Evolutionary conservation across 2,888 invertebrate genomes (phyloP).

Genomic region (Pollenia angustigena): DNA sequence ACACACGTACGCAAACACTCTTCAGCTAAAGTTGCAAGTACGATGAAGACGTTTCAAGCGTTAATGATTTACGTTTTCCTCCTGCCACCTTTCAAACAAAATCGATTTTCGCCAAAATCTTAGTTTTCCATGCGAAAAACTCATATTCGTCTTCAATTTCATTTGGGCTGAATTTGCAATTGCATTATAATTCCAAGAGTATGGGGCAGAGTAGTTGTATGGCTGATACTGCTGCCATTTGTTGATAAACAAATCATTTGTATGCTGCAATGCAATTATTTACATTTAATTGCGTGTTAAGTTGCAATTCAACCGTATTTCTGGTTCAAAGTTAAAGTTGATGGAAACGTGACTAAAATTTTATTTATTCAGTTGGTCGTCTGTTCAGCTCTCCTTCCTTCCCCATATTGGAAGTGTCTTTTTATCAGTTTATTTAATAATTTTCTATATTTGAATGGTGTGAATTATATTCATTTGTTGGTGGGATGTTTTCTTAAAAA

Average conservation of each 20-base stretch:
- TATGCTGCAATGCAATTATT: slow-evolving; percentile 83
- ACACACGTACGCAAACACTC: slow-evolving; percentile 38
- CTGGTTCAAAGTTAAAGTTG: slow-evolving; percentile 51
- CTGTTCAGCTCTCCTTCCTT: background rate
- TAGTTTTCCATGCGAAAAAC: slow-evolving; percentile 44
- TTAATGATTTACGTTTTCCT: slow-evolving; percentile 71
- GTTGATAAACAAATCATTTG: slow-evolving; percentile 82
- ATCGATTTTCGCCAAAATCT: slow-evolving; percentile 54
- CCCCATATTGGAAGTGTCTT: background rate
- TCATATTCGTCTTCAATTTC: slow-evolving; percentile 52
- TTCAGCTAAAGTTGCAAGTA: slow-evolving; percentile 18
- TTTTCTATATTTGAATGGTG: slow-evolving; percentile 1
- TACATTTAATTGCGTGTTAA: slow-evolving; percentile 84
- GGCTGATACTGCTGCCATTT: slow-evolving; percentile 52
- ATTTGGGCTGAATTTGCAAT: slow-evolving; percentile 34
- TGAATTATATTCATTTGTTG: background rate
- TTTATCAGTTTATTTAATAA: slow-evolving; percentile 52
- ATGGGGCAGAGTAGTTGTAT: slow-evolving; percentile 13
- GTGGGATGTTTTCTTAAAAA: slow-evolving; percentile 7
- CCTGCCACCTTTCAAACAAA: slow-evolving; percentile 22
- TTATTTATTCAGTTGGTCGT: slow-evolving; percentile 53
- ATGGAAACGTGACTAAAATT: slow-evolving; percentile 70
- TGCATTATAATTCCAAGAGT: background rate
- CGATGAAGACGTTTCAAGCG: slow-evolving; percentile 70
- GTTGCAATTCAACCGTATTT: slow-evolving; percentile 72